phyloP scores from a whole-genome alignment of 1,140 invertebrate genomes.

The Drosophila subobscura region DNA sequence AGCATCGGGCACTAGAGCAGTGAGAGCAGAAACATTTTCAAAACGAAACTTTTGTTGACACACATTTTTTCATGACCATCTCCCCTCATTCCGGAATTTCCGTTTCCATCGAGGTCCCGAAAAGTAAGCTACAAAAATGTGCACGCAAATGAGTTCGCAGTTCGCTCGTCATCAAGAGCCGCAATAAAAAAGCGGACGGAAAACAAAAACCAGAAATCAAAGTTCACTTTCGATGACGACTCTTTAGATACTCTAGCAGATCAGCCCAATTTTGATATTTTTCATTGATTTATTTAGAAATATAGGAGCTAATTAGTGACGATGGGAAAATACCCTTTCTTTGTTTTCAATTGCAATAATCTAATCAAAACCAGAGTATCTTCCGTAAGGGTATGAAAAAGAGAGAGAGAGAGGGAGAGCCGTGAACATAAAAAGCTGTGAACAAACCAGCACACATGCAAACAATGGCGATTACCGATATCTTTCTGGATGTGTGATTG shows the following conservation, averaged over 20 bases:
- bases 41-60: slow-evolving; percentile 67
- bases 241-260: too few species aligned
- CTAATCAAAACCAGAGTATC: too few species aligned
- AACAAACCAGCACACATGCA: slow-evolving; percentile 4
- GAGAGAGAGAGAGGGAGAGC: too few species aligned
- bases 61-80: slow-evolving; percentile 55
- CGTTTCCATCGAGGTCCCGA: slow-evolving; percentile 23
- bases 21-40: slow-evolving; percentile 32
- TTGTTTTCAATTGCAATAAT: too few species aligned
- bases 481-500: slow-evolving; percentile 2
- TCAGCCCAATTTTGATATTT: too few species aligned
- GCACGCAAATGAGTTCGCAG: slow-evolving; percentile 67
- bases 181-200: slow-evolving; percentile 26
- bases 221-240: too few species aligned
- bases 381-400: too few species aligned
- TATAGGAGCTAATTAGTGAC: too few species aligned
- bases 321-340: too few species aligned
- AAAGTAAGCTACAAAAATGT: slow-evolving; percentile 66
- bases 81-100: too few species aligned
- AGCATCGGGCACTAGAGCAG: slow-evolving; percentile 20
- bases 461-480: slow-evolving; percentile 23
- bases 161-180: slow-evolving; percentile 65
- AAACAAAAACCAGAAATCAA: slow-evolving; percentile 5
- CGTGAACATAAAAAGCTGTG: slow-evolving; percentile 11
- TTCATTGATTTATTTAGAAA: too few species aligned